Evolutionary conservation across 2,113 vertebrate genomes (phyloP).

Genomic region (Saccopteryx leptura): DNA sequence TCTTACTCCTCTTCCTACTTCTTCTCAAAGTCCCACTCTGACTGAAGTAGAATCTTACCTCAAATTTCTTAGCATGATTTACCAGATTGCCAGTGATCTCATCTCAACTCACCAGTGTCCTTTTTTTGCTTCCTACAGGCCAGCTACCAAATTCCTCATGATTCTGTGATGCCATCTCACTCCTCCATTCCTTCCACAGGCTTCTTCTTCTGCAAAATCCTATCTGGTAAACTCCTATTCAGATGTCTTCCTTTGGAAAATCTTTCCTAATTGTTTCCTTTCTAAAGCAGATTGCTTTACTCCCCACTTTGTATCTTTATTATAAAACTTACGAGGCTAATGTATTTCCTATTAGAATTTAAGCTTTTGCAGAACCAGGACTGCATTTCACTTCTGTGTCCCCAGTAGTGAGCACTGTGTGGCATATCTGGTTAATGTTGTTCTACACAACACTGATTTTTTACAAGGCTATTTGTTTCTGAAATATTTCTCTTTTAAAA

Average conservation of each 20-base stretch:
- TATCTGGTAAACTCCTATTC: not conserved
- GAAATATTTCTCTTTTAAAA: not conserved
- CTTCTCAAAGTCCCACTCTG: not conserved
- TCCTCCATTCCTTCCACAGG: not conserved
- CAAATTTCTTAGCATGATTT: not conserved
- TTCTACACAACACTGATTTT: not conserved
- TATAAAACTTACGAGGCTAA: not conserved
- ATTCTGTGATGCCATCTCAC: not conserved
- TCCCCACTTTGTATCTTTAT: not conserved
- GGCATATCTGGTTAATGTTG: not conserved
- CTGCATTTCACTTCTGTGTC: not conserved
- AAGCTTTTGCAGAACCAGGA: not conserved
- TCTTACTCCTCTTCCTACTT: not conserved
- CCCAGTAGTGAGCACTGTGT: not conserved
- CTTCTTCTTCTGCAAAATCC: not conserved
- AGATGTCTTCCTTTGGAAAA: not conserved
- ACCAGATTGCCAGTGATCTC: not conserved
- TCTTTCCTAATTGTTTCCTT: not conserved
- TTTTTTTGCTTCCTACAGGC: not conserved
- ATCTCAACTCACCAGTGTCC: not conserved
- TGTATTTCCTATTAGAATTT: not conserved
- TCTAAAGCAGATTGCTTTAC: not conserved
- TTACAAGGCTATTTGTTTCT: not conserved
- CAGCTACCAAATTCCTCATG: not conserved
- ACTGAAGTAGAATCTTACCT: not conserved